Evolutionary conservation across 2,113 vertebrate species (phyloP), one percentile per base, ranked within the genome.

Genomic region (Hippoglossus stenolepis): DNA sequence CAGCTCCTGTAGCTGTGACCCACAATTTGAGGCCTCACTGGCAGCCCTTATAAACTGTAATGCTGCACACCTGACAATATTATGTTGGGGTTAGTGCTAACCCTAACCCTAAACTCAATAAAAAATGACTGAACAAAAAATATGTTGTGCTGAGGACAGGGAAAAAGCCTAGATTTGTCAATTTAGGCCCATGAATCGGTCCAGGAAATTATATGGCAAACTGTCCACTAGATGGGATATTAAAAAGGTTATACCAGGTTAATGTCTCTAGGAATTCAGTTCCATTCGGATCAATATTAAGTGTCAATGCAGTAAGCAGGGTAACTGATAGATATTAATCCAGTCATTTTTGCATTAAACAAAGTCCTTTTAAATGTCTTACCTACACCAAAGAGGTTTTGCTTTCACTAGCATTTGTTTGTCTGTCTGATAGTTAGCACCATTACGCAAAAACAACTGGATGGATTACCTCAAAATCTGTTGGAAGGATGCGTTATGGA

Each of bases 211-310:
- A n/a, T 20, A 40, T 61, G 61, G 28, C 18, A 62, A 47, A 18
- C 20, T 31, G 31, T 63, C 62, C 57, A 59, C 73, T 53, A 24
- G 47, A 80, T 47, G 20, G 11, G 38, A 45, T 45, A 43, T 65
- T 26, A 18, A 18, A 26, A 14, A 9, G 31, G 26, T 53, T 38
- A 43, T 5, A 3, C 62, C 13, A 17, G 17, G 60, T 5, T 26
- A 21, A 17, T 51, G 68, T 43, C 40, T 43, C 40, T 12, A 13
- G 57, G 68, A 79, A 73, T 47, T 6, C 23, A 35, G 3, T 31
- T 68, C 53, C 24, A 21, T 60, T 76, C 20, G 38, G 13, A 45
- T 49, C 10, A 40, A 40, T 47, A 47, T 47, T 13, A 4, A 15
- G 45, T 47, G 45, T 13, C 45, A 47, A 47, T 47, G 13, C 13